A percentile compares a stretch with the other conserved stretches of the same genome.
phyloP scores from a whole-genome alignment of 2,888 invertebrate genomes.

The Acleris emargana region DNA sequence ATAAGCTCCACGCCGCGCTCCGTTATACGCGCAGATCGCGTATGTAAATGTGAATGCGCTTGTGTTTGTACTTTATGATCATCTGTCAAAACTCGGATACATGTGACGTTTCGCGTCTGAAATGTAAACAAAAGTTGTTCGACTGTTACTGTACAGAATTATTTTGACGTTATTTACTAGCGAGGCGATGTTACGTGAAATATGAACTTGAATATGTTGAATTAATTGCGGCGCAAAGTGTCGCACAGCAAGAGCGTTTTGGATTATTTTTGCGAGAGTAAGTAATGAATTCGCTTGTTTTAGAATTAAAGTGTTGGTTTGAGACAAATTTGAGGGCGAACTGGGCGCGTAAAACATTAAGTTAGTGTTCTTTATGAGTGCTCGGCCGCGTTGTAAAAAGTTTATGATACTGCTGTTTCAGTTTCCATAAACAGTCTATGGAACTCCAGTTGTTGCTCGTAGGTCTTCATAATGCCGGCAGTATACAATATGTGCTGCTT shows the following conservation, averaged over 20 bases:
- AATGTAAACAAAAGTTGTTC: slow-evolving; percentile 80
- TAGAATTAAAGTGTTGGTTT: slow-evolving; percentile 49
- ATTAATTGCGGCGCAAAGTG: slow-evolving; percentile 70
- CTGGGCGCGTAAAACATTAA: slow-evolving; percentile 52
- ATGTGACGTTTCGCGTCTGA: slow-evolving; percentile 79
- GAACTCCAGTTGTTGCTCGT: slow-evolving; percentile 31
- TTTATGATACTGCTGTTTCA: slow-evolving; percentile 52
- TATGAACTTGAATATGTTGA: slow-evolving; percentile 76
- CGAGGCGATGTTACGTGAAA: slow-evolving; percentile 67
- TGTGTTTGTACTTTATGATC: slow-evolving; percentile 77
- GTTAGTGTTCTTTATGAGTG: slow-evolving; percentile 55
- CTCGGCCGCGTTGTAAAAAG: slow-evolving; percentile 52
- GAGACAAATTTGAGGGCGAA: slow-evolving; percentile 53
- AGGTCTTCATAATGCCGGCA: slow-evolving; percentile 31
- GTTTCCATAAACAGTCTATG: slow-evolving; percentile 50
- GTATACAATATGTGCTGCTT: slow-evolving; percentile 17
- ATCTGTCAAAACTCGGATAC: slow-evolving; percentile 80
- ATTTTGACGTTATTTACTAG: slow-evolving; percentile 73
- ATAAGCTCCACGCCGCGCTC: slow-evolving; percentile 48
- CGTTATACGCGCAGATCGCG: slow-evolving; percentile 52
- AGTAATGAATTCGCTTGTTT: slow-evolving; percentile 62
- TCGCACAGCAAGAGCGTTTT: slow-evolving; percentile 57
- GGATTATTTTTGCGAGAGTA: slow-evolving; percentile 78
- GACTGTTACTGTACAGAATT: slow-evolving; percentile 55
- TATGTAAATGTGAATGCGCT: slow-evolving; percentile 75